Evolutionary conservation across 1,140 invertebrate species (phyloP), one percentile per base, ranked within the genome.

Genomic region (Anagrus nilaparvatae): DNA sequence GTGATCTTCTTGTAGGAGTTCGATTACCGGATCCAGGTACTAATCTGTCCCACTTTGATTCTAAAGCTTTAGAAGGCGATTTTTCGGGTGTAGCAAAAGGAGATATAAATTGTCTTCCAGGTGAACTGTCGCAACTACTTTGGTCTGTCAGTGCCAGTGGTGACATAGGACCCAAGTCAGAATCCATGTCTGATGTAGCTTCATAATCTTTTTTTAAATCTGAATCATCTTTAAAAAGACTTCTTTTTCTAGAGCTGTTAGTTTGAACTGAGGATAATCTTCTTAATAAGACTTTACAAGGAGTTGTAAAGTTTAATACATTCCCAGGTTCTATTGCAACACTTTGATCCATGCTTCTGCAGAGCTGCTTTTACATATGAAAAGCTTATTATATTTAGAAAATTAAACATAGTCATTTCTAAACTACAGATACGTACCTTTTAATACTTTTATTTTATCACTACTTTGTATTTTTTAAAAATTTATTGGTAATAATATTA

Each of bases 151-250:
- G 13, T 9, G 46, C 45, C 5, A 65, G 24, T 5, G 64, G 60
- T 4, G 61, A 65, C 58, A 67, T 60, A 2, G 56, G 59, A 1
- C 58, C 54, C 9, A 65, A 44, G 27, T 63, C 63, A 1, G 63
- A 64, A 1, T 67, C 64, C 1, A 58, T 52, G 19, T 51, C 63
- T 1, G 61, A 60, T 6, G 18, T 29, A n/a, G 13, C 23, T 9
- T 39, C 40, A 5, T 44, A 27, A 8, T 31, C n/a, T 13, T 19
- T 44, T 4, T 6, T 31, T 2, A 1, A 13, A 19, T 34, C 1
- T 0, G 23, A 47, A 19, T 37, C 28, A 2, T 47, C 44, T 8
- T 44, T 45, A 43, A 60, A 60, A 4, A 60, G 35, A 18, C 50
- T 55, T 29, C 56, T 46, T 36, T 63, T 65, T n/a, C 24, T 56